Evolutionary conservation across 2,113 vertebrate genomes (phyloP), one percentile per base, ranked within the genome.

Genomic region (Neopipo cinnamomea): DNA sequence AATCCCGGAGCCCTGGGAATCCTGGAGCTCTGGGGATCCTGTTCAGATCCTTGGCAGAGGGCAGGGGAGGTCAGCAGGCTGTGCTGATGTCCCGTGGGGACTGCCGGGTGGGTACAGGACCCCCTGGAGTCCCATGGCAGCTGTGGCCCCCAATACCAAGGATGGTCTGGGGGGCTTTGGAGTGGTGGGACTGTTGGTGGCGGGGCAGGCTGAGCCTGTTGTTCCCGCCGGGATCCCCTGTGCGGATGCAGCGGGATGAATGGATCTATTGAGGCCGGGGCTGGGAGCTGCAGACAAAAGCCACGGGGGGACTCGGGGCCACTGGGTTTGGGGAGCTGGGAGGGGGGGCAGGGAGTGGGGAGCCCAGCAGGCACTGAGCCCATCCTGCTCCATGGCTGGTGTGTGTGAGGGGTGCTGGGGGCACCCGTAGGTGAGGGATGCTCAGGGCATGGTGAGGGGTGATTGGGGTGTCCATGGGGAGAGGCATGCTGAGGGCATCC

Each of bases 231-330:
- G 96, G 97, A 95, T 96, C 92, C 93, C 39, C 91, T 56, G 28
- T 80, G 56, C 14, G 77, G 91, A 79, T 94, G 96, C 97, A 37
- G n/a, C 86, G 93, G 65, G 80, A 93, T 98, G 98, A 98, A 98
- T 97, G 97, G 96, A 91, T 74, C 92, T 96, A 97, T 98, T 98
- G 93, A 98, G 89, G 97, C 97, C 78, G 91, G 96, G 95, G 94
- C 97, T 78, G 89, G 91, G 97, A 97, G 97, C 97, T 81, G 87
- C 86, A 77, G 52, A 89, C 97, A 98, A 98, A 97, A 97, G 97
- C 96, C 87, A 68, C 20, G 12, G 95, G 97, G 96, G 92, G 76
- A 70, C 59, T 72, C 65, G 49, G 70, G 95, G 96, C 79, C 73
- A 6, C 39, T 2, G 18, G 71, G 56, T 89, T 76, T 81, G 58